phyloP scores from a whole-genome alignment of 2,888 invertebrate genomes.

The Sisyra nigra region DNA sequence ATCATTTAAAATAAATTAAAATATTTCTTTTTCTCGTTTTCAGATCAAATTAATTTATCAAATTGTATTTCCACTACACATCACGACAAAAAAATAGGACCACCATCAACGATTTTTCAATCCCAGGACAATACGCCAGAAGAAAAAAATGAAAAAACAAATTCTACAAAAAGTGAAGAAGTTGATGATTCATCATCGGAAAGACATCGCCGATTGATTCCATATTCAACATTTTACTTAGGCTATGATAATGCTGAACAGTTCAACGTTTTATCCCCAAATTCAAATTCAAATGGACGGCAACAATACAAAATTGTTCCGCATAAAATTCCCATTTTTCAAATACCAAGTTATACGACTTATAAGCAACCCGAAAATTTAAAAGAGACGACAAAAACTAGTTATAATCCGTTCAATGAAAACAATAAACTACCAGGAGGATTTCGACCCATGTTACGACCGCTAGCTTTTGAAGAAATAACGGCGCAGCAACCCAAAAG shows the following conservation, averaged over 20 bases:
- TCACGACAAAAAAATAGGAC: background rate
- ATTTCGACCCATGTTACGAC: slow-evolving; percentile 29
- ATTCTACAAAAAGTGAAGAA: slow-evolving; percentile 24
- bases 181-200: slow-evolving; percentile 29
- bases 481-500: slow-evolving; percentile 12
- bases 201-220: slow-evolving; percentile 60
- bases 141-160: slow-evolving; percentile 12
- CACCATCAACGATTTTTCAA: slow-evolving; percentile 9
- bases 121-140: slow-evolving; percentile 7
- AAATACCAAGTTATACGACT: slow-evolving; percentile 10
- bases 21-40: no score
- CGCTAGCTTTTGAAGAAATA: slow-evolving; percentile 8
- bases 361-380: slow-evolving; percentile 4
- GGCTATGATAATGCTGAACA: slow-evolving; percentile 27
- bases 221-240: slow-evolving; percentile 65
- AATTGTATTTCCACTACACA: background rate
- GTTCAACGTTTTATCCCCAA: slow-evolving; percentile 32
- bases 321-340: slow-evolving; percentile 20
- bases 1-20: no score
- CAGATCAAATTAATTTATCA: background rate
- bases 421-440: slow-evolving; percentile 36
- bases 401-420: slow-evolving; percentile 34
- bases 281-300: slow-evolving; percentile 29
- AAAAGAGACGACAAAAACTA: slow-evolving; percentile 7
- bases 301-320: slow-evolving; percentile 24